phyloP scores from a whole-genome alignment of 2,797 vertebrate genomes.

The Momotus momota region DNA sequence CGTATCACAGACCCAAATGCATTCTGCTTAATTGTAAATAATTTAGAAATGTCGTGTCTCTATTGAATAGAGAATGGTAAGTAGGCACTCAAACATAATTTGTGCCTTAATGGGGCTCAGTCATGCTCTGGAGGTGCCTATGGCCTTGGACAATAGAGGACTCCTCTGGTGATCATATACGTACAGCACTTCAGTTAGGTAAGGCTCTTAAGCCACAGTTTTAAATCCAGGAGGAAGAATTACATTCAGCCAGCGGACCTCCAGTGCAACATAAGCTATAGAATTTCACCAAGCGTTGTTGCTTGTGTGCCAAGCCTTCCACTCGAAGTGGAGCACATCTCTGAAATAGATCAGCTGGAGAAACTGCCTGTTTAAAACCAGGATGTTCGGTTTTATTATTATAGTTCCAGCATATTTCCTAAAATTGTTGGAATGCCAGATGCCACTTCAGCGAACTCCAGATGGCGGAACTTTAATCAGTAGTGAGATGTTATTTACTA shows the following conservation, averaged over 20 bases:
- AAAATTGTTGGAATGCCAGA: conserved; percentile 43
- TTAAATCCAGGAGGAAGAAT: background rate
- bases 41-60: background rate
- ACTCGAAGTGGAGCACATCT: background rate
- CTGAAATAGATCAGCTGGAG: conserved; percentile 4
- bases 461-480: conserved; percentile 56
- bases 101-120: background rate
- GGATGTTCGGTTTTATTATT: conserved; percentile 5
- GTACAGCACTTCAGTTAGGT: background rate
- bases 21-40: background rate
- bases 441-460: conserved; percentile 41
- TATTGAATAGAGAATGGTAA: background rate
- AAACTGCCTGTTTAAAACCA: conserved; percentile 25
- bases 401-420: conserved; percentile 49
- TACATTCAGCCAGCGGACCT: background rate
- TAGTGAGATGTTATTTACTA: conserved; percentile 47
- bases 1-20: background rate
- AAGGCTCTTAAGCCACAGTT: background rate
- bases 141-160: background rate
- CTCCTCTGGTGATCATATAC: background rate
- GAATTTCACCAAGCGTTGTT: background rate
- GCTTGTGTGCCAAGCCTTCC: background rate
- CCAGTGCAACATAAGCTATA: background rate
- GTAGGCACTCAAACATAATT: background rate
- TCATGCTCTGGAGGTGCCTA: background rate